Conservation (phyloP, 2,888 invertebrate species). For the Pristionchus exspectatus region DNA sequence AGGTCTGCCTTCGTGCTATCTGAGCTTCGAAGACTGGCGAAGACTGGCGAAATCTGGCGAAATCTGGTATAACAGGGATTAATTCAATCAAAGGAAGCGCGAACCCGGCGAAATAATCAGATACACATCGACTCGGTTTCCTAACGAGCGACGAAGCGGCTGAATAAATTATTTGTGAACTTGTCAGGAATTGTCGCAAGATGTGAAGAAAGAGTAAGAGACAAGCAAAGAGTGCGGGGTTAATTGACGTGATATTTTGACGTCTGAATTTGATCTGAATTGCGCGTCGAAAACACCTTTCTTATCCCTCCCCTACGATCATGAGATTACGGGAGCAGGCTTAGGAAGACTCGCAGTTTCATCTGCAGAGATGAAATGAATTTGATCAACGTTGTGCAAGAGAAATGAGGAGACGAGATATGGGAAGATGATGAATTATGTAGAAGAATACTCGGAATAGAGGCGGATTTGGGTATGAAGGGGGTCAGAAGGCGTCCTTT, state of each 20-base stretch:
- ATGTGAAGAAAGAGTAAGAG: not conserved
- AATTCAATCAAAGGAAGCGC: slow-evolving; percentile 13
- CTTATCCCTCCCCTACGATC: not conserved
- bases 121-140: slow-evolving; percentile 14
- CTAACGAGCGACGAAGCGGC: not conserved
- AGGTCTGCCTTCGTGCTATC: not conserved
- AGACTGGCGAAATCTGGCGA: not conserved
- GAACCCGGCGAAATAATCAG: slow-evolving; percentile 2
- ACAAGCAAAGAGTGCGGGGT: not conserved
- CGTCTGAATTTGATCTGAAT: not conserved
- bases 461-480: not conserved
- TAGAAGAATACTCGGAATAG: not conserved
- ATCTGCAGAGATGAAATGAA: slow-evolving; percentile 7
- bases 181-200: not conserved
- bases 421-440: slow-evolving; percentile 35
- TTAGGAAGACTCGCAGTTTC: not conserved
- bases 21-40: not conserved
- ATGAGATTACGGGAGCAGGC: not conserved
- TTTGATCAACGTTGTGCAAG: slow-evolving; percentile 16
- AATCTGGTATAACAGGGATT: not conserved
- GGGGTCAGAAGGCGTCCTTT: too few species aligned
- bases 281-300: not conserved
- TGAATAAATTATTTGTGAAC: slow-evolving; percentile 42
- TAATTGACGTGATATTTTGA: too few species aligned
- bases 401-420: slow-evolving; percentile 2